Conservation (phyloP, 2,113 vertebrate genomes). For the Gallinago media region DNA sequence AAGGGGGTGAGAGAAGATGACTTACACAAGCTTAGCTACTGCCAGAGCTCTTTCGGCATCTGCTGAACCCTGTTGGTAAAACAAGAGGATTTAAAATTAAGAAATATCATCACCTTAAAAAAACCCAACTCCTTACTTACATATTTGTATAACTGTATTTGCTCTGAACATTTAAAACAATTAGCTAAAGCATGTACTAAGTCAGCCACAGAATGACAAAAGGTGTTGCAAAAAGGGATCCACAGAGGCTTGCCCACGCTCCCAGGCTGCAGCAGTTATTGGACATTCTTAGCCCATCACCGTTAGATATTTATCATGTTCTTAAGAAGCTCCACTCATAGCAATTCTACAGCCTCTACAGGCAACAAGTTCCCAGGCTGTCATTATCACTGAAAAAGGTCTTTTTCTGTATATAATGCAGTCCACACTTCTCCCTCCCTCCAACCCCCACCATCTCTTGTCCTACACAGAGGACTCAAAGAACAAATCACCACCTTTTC, state of each 20-base stretch:
- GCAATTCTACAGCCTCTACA: neutral
- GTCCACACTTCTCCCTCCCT: neutral
- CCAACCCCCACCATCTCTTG: neutral
- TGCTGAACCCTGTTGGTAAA: conserved; percentile 87
- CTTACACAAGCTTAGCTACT: conserved; percentile 94
- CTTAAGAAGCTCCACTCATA: neutral
- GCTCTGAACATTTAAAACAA: neutral
- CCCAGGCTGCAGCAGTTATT: neutral
- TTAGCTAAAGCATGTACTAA: neutral
- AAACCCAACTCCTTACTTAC: neutral
- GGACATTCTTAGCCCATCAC: neutral
- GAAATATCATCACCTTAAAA: neutral
- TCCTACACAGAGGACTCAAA: neutral
- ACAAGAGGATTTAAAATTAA: neutral
- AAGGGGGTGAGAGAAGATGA: conserved; percentile 11
- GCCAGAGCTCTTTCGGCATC: conserved; percentile 90
- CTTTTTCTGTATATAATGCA: neutral
- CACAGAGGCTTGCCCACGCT: neutral
- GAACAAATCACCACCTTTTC: neutral
- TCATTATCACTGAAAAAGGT: neutral
- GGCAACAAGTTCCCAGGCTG: neutral
- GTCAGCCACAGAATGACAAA: neutral
- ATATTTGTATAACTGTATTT: neutral
- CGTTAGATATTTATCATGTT: neutral
- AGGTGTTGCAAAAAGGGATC: neutral